These are phyloP conservation scores for Tethea ocularis DNA, from an alignment of 2,888 invertebrate species.

Conservation along the genomic window DNA sequence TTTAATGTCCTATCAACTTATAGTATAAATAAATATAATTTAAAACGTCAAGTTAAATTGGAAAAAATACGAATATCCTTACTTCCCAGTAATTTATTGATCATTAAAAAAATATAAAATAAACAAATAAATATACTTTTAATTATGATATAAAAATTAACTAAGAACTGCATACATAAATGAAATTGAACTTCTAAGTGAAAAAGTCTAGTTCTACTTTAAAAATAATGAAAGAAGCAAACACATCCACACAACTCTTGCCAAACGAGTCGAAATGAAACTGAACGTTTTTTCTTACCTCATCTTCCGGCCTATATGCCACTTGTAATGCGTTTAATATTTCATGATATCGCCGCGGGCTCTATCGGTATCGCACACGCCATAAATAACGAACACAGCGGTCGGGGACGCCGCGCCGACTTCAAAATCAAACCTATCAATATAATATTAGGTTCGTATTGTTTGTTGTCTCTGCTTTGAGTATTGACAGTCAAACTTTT, in stretches of 20 bases:
- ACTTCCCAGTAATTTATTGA: too few species aligned
- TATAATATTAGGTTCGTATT: slow-evolving; percentile 75
- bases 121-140: too few species aligned
- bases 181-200: too few species aligned
- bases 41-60: too few species aligned
- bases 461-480: slow-evolving; percentile 52
- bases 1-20: too few species aligned
- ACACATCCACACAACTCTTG: slow-evolving; percentile 43
- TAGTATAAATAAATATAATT: too few species aligned
- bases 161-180: too few species aligned
- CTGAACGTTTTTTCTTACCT: slow-evolving; percentile 75
- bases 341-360: slow-evolving; percentile 79
- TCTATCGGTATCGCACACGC: slow-evolving; percentile 74
- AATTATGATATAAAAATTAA: too few species aligned
- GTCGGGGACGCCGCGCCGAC: slow-evolving; percentile 58
- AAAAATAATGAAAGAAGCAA: too few species aligned
- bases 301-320: slow-evolving; percentile 79
- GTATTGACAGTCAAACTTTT: slow-evolving; percentile 23
- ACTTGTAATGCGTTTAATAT: slow-evolving; percentile 84
- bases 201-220: too few species aligned
- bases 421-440: slow-evolving; percentile 76
- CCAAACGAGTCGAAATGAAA: slow-evolving; percentile 59
- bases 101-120: too few species aligned
- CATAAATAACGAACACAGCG: slow-evolving; percentile 81
- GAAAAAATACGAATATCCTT: too few species aligned